phyloP scores from a whole-genome alignment of 2,113 vertebrate genomes.

The Neotoma lepida region DNA sequence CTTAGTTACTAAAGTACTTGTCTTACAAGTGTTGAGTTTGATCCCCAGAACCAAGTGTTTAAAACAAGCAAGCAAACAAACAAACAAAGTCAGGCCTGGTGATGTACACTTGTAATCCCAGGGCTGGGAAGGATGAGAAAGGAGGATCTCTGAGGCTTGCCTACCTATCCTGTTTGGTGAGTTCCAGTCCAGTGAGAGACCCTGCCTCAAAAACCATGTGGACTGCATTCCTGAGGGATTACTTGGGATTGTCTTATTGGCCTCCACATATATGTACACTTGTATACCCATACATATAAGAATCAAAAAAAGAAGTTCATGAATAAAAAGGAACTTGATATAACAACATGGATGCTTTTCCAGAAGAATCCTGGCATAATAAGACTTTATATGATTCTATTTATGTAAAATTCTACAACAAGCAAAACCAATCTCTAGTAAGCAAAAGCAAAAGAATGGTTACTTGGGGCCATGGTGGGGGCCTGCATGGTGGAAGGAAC shows the following conservation, averaged over 20 bases:
- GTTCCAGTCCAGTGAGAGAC: not conserved
- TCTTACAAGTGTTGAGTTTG: not conserved
- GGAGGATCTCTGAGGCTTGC: not conserved
- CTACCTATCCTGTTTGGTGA: not conserved
- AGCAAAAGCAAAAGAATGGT: not conserved
- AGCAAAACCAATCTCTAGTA: not conserved
- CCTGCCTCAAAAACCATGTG: not conserved
- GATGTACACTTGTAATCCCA: not conserved
- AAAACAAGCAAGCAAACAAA: not conserved
- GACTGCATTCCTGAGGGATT: not conserved
- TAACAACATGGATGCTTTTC: not conserved
- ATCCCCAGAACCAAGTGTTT: not conserved
- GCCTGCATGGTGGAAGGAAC: not conserved
- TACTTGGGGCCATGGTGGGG: not conserved
- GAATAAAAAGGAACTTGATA: conserved; percentile 26
- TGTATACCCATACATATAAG: not conserved
- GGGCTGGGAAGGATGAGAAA: not conserved
- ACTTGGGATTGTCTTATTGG: not conserved
- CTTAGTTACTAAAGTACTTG: not conserved
- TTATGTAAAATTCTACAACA: not conserved
- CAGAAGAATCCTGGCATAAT: not conserved
- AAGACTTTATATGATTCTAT: not conserved
- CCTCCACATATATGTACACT: too few relatives aligned
- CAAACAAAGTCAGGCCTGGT: not conserved
- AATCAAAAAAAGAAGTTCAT: not conserved